Percentiles rank a stretch among this genome's conserved stretches.
Evolutionary conservation across 2,888 invertebrate species (phyloP).

Genomic region (Sepioteuthis lessoniana): DNA sequence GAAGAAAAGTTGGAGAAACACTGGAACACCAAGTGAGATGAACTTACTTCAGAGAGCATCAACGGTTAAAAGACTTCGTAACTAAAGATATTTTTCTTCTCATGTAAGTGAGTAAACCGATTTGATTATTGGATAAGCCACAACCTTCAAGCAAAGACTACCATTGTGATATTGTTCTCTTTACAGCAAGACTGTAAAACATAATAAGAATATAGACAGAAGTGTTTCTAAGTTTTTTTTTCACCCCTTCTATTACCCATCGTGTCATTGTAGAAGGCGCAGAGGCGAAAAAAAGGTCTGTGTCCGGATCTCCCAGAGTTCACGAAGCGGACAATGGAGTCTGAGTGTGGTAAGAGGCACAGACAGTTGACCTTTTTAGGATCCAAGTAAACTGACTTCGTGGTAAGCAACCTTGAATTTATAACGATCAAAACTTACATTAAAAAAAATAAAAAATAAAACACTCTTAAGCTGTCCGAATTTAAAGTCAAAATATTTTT

Average conservation of each 20-base stretch:
- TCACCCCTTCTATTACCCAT: not conserved
- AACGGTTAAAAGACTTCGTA: no score
- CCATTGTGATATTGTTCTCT: not conserved
- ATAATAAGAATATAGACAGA: not conserved
- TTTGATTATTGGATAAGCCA: not conserved
- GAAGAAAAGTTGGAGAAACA: no score
- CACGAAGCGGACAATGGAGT: not conserved
- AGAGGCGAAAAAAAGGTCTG: not conserved
- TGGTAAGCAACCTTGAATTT: not conserved
- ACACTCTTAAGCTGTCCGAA: no score
- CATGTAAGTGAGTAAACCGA: not conserved
- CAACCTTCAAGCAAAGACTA: not conserved
- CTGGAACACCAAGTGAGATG: no score
- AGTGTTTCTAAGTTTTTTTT: not conserved
- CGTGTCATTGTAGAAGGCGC: not conserved
- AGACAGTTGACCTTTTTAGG: constrained; percentile 21
- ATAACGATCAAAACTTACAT: not conserved
- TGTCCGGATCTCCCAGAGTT: not conserved
- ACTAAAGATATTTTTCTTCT: no score
- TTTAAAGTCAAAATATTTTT: no score
- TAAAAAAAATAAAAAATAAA: no score
- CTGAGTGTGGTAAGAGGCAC: not conserved
- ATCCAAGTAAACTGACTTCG: not conserved
- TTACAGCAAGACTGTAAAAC: not conserved
- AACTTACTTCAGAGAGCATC: no score